Evolutionary conservation across 2,113 vertebrate genomes (phyloP).

Genomic region (Verasper variegatus): DNA sequence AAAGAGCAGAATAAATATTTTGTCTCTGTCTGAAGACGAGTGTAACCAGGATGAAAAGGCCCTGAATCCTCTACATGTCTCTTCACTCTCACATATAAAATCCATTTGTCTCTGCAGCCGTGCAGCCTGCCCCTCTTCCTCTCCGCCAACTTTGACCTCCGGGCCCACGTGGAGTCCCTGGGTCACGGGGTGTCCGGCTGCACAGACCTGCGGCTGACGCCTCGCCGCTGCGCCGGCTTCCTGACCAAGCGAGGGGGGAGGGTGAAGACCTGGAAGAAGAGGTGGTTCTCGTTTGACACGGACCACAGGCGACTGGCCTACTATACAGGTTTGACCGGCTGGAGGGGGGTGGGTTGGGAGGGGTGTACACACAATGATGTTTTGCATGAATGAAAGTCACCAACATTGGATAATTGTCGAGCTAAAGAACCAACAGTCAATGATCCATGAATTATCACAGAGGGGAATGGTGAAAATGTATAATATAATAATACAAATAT

Average conservation of each 20-base stretch:
- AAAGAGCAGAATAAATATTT: neutral
- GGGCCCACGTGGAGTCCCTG: constrained; percentile 86
- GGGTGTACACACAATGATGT: constrained; percentile 11
- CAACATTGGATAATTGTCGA: no score
- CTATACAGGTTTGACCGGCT: constrained; percentile 83
- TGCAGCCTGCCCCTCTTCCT: constrained; percentile 75
- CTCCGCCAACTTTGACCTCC: constrained; percentile 85
- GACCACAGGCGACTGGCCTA: constrained; percentile 88
- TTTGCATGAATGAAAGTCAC: constrained; percentile 20
- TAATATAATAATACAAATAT: neutral
- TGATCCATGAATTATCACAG: no score
- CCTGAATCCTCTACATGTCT: no score
- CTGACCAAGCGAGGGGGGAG: constrained; percentile 91
- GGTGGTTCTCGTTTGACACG: constrained; percentile 92
- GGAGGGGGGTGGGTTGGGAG: neutral
- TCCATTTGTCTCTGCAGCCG: constrained; percentile 46
- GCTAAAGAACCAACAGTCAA: no score
- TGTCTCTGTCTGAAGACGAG: no score
- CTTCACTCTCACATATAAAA: no score
- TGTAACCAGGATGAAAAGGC: no score
- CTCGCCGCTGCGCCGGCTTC: constrained; percentile 85
- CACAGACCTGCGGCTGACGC: constrained; percentile 79
- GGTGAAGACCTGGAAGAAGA: constrained; percentile 93
- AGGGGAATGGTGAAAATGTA: no score
- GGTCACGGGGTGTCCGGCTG: constrained; percentile 87